Conservation (phyloP, 2,888 invertebrate species). For the Drosophila fungiperda region DNA sequence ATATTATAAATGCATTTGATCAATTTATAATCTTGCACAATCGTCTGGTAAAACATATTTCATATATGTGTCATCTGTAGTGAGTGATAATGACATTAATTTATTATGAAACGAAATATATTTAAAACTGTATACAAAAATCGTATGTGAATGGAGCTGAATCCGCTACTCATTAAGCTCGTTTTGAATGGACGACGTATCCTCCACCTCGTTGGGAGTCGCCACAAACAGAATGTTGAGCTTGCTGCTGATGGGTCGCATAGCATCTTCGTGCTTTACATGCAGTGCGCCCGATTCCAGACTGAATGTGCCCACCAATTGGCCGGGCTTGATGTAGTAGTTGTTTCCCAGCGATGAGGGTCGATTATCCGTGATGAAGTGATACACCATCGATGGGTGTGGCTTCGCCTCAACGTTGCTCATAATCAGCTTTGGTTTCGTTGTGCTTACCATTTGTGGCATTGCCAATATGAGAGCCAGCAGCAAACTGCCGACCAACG, state of each 20-base stretch:
- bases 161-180: constrained; percentile 10
- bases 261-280: constrained; percentile 53
- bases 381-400: constrained; percentile 54
- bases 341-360: constrained; percentile 72
- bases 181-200: constrained; percentile 9
- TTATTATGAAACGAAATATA: constrained; percentile 11
- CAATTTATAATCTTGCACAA: neutral
- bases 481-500: constrained; percentile 22
- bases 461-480: constrained; percentile 21
- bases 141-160: neutral
- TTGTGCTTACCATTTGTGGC: constrained; percentile 23
- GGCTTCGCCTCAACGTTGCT: constrained; percentile 25
- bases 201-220: constrained; percentile 27
- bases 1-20: neutral
- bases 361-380: constrained; percentile 76
- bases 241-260: constrained; percentile 62
- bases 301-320: constrained; percentile 61
- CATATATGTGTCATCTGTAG: neutral
- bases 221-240: constrained; percentile 77
- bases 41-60: neutral
- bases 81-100: constrained; percentile 1
- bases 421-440: constrained; percentile 35
- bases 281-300: constrained; percentile 62
- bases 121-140: neutral
- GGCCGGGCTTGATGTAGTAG: constrained; percentile 81